Evolutionary conservation across 2,113 vertebrate species (phyloP), one percentile per base, ranked within the genome.

Genomic region (Grus americana): DNA sequence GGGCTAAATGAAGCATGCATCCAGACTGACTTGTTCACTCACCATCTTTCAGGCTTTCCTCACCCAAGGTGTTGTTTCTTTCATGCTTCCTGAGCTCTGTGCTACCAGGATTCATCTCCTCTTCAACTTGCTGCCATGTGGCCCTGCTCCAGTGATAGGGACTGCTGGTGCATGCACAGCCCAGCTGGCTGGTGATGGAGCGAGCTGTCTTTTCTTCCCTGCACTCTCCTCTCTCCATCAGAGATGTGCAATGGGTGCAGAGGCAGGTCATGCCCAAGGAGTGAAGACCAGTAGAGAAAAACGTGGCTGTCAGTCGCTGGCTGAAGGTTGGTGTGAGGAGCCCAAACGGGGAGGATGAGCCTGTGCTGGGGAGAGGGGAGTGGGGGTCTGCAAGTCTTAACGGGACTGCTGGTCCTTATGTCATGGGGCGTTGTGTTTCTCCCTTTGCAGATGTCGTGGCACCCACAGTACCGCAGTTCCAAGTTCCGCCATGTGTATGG

Each of bases 401-500:
- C 0, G 2, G 58, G 42, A 8, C 0, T 3, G 15, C n/a, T 2
- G 2, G 15, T 67, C 47, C 59, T 83, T 27, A 71, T 4, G 20
- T 38, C 32, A 52, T 0, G 2, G 54, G 17, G 4, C 0, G 0
- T 8, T 86, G 84, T 70, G 78, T 88, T 91, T 52, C 42, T 62
- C 17, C 36, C 38, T 11, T 78, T 63, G n/a, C 95, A 99, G 99
- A 99, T 99, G 99, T 98, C 99, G 91, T 99, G 98, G 98, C 97
- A 96, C 42, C 98, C 98, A 6, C 99, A 98, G 88, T 98, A 99
- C 95, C 98, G 97, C 66, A 98, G 98, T 96, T 99, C 99, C 46
- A 99, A 99, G 97, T 99, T 99, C 95, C 99, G 99, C 18, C 99
- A 99, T 0, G 98, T 99, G 59, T 99, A 98, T 0, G 99, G 99